Evolutionary conservation across 2,888 invertebrate species (phyloP).

Genomic region (Odontocolon sp.): DNA sequence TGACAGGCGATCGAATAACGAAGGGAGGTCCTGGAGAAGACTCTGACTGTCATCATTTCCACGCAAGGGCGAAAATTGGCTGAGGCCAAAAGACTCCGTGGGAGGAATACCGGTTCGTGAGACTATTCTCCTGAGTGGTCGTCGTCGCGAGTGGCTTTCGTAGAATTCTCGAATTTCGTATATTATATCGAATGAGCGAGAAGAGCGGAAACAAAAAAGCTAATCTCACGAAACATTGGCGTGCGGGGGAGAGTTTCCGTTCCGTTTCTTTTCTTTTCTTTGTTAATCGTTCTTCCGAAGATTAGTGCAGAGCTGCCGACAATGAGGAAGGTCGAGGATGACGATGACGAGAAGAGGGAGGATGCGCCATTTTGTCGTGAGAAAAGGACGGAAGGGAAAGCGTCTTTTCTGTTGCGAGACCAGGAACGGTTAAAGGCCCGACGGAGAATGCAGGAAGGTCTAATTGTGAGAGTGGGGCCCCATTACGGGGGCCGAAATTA

Average conservation of each 20-base stretch:
- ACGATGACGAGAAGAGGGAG: conserved; percentile 1
- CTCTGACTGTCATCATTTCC: conserved; percentile 24
- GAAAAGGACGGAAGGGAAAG: conserved; percentile 57
- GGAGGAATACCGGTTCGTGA: conserved; percentile 40
- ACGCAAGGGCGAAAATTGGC: conserved; percentile 45
- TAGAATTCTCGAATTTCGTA: conserved; percentile 48
- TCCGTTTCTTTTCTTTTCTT: conserved; percentile 7
- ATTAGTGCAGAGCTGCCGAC: conserved; percentile 30
- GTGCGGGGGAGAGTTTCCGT: not conserved
- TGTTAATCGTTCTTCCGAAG: conserved; percentile 4
- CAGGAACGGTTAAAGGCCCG: conserved; percentile 64
- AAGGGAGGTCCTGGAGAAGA: not conserved
- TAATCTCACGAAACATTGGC: not conserved
- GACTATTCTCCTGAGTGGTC: conserved; percentile 27
- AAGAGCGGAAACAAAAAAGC: conserved; percentile 18
- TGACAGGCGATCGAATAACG: not conserved
- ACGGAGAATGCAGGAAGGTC: conserved; percentile 75
- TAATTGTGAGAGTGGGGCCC: conserved; percentile 76
- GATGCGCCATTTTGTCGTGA: conserved; percentile 57
- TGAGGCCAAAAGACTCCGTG: conserved; percentile 17
- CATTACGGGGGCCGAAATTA: conserved; percentile 77
- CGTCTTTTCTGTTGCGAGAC: conserved; percentile 46
- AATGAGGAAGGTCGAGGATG: not conserved
- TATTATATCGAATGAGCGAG: conserved; percentile 26
- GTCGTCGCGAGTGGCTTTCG: conserved; percentile 32